phyloP scores from a whole-genome alignment of 2,113 vertebrate genomes.

The Toxostoma redivivum region DNA sequence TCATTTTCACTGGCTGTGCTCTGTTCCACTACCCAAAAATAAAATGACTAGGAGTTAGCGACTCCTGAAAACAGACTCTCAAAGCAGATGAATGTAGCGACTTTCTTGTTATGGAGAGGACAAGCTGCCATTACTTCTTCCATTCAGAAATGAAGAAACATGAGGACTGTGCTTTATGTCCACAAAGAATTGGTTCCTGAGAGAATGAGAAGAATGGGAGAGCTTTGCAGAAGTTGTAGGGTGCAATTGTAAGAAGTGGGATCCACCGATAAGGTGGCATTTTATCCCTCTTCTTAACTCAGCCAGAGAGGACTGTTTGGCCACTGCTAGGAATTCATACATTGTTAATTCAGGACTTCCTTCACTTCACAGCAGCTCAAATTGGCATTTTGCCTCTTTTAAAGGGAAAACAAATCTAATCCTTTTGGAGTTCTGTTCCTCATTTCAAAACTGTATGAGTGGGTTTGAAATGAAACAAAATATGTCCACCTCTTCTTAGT shows the following conservation, averaged over 20 bases:
- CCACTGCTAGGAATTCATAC: neutral
- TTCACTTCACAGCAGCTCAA: constrained; percentile 24
- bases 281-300: neutral
- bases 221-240: neutral
- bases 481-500: constrained; percentile 31
- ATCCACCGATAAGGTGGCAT: neutral
- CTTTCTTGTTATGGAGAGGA: neutral
- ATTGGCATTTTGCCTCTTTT: constrained; percentile 33
- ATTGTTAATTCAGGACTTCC: constrained; percentile 24
- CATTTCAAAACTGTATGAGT: constrained; percentile 37
- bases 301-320: neutral
- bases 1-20: neutral
- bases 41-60: neutral
- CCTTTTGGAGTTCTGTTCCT: constrained; percentile 48
- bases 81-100: neutral
- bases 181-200: neutral
- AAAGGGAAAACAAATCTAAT: constrained; percentile 45
- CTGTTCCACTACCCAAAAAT: neutral
- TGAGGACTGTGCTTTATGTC: neutral
- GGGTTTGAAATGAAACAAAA: constrained; percentile 48
- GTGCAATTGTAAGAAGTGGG: neutral
- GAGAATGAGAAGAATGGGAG: neutral
- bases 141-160: neutral
- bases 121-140: neutral
- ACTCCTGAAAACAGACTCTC: neutral